Percentiles rank a stretch among this genome's conserved stretches.
phyloP scores from a whole-genome alignment of 2,888 invertebrate genomes.

The Ashinkailepas kermadecensis region DNA sequence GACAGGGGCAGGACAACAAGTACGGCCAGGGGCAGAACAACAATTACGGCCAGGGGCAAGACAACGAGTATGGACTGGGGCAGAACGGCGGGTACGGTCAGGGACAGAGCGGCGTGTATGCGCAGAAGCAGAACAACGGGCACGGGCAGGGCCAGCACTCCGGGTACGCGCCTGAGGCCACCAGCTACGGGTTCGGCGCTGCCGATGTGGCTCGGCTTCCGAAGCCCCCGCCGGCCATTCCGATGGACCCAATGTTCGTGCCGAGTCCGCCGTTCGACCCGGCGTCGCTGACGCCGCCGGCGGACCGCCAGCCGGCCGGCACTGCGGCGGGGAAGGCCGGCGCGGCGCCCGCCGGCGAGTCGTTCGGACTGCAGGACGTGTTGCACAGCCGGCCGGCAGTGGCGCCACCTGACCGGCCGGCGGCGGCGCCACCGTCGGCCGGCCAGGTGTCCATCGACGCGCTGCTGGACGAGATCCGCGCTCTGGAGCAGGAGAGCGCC shows the following conservation, averaged over 20 bases:
- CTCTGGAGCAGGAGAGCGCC: not conserved
- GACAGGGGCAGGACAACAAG: no score
- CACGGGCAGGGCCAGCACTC: no score
- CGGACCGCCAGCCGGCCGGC: not conserved
- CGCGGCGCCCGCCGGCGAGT: not conserved
- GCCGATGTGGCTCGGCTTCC: not conserved
- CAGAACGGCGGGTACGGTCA: no score
- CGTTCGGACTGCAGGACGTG: not conserved
- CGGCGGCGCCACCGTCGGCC: not conserved
- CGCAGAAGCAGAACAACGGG: no score
- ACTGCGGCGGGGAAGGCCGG: not conserved
- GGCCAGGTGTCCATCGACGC: not conserved
- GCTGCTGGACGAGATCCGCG: constrained; percentile 9
- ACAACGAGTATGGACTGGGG: no score
- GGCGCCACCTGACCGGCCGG: not conserved
- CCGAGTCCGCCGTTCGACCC: constrained; percentile 5
- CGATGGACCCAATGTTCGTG: not conserved
- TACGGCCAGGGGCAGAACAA: no score
- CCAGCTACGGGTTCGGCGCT: no score
- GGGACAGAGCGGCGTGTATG: no score
- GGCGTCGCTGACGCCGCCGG: not conserved
- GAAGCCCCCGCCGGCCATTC: not conserved
- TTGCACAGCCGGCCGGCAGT: not conserved
- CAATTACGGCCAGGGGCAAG: no score
- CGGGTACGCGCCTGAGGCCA: no score